These are phyloP conservation scores for Drosophila longiperda DNA, from an alignment of 2,888 invertebrate species.

Conservation along the genomic window DNA sequence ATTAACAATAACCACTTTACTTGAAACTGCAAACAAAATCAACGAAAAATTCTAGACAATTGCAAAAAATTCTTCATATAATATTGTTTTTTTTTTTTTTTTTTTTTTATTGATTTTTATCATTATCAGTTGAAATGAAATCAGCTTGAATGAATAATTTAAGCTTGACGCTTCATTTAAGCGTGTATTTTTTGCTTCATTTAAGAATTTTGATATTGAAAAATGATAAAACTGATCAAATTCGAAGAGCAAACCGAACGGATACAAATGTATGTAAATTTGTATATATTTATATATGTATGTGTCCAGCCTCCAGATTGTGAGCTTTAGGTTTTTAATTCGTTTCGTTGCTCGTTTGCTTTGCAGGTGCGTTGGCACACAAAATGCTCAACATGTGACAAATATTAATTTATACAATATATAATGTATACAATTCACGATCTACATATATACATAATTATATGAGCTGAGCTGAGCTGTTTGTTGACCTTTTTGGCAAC, in stretches of 20 bases:
- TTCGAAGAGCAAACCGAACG: neutral
- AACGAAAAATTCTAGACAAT: neutral
- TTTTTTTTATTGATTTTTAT: neutral
- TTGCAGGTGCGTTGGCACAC: constrained; percentile 65
- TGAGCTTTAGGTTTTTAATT: constrained; percentile 3
- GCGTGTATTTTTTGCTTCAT: neutral
- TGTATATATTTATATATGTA: neutral
- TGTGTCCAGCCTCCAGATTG: constrained; percentile 14
- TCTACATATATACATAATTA: constrained; percentile 16
- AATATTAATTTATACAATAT: constrained; percentile 38
- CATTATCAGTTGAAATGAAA: neutral
- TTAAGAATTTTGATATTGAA: neutral
- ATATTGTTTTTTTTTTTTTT: neutral
- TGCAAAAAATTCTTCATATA: neutral
- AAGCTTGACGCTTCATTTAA: neutral
- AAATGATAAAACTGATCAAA: neutral
- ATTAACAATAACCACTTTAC: neutral
- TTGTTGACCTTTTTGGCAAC: constrained; percentile 66
- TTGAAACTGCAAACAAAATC: neutral
- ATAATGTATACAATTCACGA: neutral
- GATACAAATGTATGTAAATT: neutral
- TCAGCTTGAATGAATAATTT: neutral
- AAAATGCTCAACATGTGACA: constrained; percentile 50
- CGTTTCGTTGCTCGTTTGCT: constrained; percentile 21
- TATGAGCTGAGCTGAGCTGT: constrained; percentile 48